These are phyloP conservation scores for Latheticus oryzae DNA, from an alignment of 2,888 invertebrate genomes.

Conservation along the genomic window DNA sequence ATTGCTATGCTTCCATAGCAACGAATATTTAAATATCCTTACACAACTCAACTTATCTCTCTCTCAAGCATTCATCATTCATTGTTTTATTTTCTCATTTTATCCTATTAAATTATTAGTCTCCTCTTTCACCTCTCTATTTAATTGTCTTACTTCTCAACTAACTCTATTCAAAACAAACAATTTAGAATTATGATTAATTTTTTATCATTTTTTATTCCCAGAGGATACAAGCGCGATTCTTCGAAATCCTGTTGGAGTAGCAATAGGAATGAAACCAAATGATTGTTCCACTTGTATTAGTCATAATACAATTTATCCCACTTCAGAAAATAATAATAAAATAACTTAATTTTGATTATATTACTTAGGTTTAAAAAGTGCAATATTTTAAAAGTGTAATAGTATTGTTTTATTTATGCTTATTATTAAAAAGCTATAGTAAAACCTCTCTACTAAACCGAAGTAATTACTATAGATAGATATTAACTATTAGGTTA, in stretches of 20 bases:
- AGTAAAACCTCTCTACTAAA: too few relatives aligned
- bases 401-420: constrained; percentile 1
- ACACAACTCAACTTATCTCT: constrained; percentile 9
- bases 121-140: too few relatives aligned
- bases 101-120: constrained; percentile 10
- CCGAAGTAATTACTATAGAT: too few relatives aligned
- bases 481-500: too few relatives aligned
- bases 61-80: constrained; percentile 10
- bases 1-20: constrained; percentile 49
- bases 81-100: constrained; percentile 5
- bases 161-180: too few relatives aligned
- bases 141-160: too few relatives aligned
- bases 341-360: constrained; percentile 51
- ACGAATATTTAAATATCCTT: constrained; percentile 41
- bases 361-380: constrained; percentile 8
- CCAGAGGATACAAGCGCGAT: constrained; percentile 52
- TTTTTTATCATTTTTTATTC: constrained; percentile 45
- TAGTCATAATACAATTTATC: constrained; percentile 49
- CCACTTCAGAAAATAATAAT: constrained; percentile 45
- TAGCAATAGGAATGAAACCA: constrained; percentile 54
- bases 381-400: constrained; percentile 37
- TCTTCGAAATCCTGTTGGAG: constrained; percentile 49
- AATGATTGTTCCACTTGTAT: constrained; percentile 56
- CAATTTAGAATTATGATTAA: too few relatives aligned
- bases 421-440: too few relatives aligned